phyloP scores from a whole-genome alignment of 2,888 invertebrate species.

The Mactromeris polynyma region DNA sequence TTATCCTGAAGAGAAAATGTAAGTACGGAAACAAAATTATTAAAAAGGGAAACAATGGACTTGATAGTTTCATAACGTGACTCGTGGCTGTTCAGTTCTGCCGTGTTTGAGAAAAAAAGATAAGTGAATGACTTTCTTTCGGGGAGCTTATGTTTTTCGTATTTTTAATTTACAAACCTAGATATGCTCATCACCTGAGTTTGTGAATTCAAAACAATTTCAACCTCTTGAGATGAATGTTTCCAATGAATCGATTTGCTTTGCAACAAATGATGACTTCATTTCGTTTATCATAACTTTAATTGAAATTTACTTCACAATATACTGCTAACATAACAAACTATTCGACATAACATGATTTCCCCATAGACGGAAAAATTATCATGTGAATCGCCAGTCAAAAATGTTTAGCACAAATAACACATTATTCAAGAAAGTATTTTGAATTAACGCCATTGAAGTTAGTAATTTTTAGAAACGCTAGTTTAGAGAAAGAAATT shows the following conservation, averaged over 20 bases:
- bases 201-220: not conserved
- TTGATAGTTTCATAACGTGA: too few species aligned
- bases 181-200: not conserved
- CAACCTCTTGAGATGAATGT: not conserved
- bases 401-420: slow-evolving; percentile 15
- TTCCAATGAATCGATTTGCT: not conserved
- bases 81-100: too few species aligned
- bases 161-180: not conserved
- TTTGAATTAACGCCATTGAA: not conserved
- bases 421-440: not conserved
- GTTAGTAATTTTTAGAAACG: not conserved
- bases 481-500: not conserved
- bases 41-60: too few species aligned
- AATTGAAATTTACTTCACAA: not conserved
- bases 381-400: slow-evolving; percentile 5
- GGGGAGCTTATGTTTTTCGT: too few species aligned
- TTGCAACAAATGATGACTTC: not conserved
- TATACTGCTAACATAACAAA: not conserved
- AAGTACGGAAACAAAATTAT: too few species aligned
- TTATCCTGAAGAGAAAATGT: too few species aligned
- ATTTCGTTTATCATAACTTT: slow-evolving; percentile 11
- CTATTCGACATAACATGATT: slow-evolving; percentile 1
- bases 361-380: not conserved
- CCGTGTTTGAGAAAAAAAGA: not conserved
- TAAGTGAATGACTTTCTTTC: not conserved